Base-by-base conservation (phyloP, 2,113 vertebrate species). In the Nycticryphes semicollaris region DNA sequence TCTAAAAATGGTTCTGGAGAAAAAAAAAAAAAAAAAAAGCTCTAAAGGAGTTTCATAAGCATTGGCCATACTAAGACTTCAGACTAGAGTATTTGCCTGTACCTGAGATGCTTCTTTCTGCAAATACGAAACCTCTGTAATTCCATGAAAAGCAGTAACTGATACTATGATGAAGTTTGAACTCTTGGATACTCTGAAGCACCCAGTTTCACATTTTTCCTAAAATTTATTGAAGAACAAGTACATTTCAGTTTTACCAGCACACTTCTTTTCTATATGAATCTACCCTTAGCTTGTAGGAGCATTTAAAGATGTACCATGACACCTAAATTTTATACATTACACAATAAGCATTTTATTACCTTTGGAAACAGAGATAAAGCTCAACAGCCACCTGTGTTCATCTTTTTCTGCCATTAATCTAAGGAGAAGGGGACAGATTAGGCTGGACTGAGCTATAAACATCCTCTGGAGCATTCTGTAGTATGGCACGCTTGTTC, bases 401-500 rank as follows among this genome's bases (percentile, higher is more conserved):
- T 67, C 35, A 21, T 28, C 59, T 82, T 82, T 85, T 57, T 39
- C 53, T 33, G 56, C 15, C 10, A 50, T 67, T 39, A 86, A 62
- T 30, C 24, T 60, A 77, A 62, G 2, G 16, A 56, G 28, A 62
- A 77, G 15, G 35, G 39, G 35, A 21, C 33, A 73, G 48, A n/a
- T 33, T 35, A 76, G 67, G 70, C 51, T 31, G 9, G 14, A 27
- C 8, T 3, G 7, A 9, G 57, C n/a, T 85, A 27, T 23, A 72
- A 85, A 50, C 1, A 0, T 37, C 28, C 47, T 27, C 21, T 18
- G 9, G 72, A 72, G 35, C 7, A 22, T 50, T 56, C 28, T 83
- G 72, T 35, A 77, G 51, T n/a, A 25, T 0, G 1, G 17, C 64
- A 87, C 1, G 0, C 1, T 0, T 14, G 39, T 16, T 62, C 27